Evolutionary conservation across 2,888 invertebrate species (phyloP).

Genomic region (Clusia tigrina): DNA sequence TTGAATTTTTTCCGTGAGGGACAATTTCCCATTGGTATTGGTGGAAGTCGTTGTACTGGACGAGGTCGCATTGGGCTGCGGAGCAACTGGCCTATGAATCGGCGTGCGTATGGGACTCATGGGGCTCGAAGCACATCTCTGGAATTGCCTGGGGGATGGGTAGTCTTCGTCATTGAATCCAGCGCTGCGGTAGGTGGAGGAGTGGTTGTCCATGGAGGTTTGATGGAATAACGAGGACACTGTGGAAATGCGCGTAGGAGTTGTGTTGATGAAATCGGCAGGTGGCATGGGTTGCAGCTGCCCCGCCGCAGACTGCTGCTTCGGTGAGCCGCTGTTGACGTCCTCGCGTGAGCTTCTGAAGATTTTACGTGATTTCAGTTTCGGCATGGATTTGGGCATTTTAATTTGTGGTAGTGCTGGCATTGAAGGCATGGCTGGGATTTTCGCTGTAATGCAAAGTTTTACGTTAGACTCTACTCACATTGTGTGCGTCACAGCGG

Average conservation of each 20-base stretch:
- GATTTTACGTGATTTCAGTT: constrained; percentile 57
- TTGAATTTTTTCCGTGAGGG: constrained; percentile 51
- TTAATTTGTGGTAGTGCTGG: constrained; percentile 53
- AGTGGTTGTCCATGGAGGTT: constrained; percentile 33
- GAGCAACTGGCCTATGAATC: not conserved
- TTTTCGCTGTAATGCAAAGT: constrained; percentile 47
- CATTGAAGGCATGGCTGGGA: constrained; percentile 44
- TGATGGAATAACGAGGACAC: constrained; percentile 58
- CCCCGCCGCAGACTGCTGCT: constrained; percentile 3
- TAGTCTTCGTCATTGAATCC: constrained; percentile 54
- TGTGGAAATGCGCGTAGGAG: constrained; percentile 60
- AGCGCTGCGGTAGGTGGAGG: constrained; percentile 49
- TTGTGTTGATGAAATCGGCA: constrained; percentile 55
- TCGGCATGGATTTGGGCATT: constrained; percentile 60
- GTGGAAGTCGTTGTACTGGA: constrained; percentile 23
- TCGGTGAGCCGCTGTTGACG: constrained; percentile 26
- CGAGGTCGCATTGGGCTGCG: not conserved
- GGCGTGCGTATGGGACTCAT: constrained; percentile 45
- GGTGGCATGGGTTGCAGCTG: constrained; percentile 33
- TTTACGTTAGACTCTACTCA: not conserved
- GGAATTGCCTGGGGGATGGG: constrained; percentile 37
- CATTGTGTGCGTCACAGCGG: too few species aligned
- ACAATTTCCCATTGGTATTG: constrained; percentile 35
- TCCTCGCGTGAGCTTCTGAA: constrained; percentile 54
- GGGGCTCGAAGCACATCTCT: constrained; percentile 30